Evolutionary conservation across 92 coral and sea anemone genomes (phyloP), one percentile per base, ranked within the genome.

Genomic region (Ricordea florida): DNA sequence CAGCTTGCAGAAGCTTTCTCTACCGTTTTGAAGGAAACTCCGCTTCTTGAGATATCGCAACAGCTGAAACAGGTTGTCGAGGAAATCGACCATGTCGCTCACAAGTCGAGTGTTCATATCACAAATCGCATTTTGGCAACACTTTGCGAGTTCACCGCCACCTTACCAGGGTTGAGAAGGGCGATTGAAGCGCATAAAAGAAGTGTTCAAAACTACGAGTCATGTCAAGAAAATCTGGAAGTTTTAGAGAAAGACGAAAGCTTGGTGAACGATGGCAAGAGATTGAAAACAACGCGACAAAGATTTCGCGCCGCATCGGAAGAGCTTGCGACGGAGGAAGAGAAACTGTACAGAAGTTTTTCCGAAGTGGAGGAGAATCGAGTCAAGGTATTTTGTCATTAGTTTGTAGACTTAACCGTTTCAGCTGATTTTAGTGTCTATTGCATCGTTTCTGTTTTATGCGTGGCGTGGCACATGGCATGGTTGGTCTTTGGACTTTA

Each of bases 11-110:
- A 93, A 36, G 85, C 97, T 2, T 96, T 92, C 50, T 92, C 97
- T 28, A 85, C 87, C 62, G 92, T 92, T 36, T 75, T 96, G 45
- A 87, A 93, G 55, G 97, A 89, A 53, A 96, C 99, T n/a, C 97
- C 99, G 32, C 82, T 96, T 50, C 71, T 91, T 41, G 97, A 89
- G 57, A 92, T 96, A 36, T 79, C 99, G 10, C 99, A 96, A 62
- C 99, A 92, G 83, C 68, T 90, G 62, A 90, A 96, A 61, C 99
- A 96, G 89, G 97, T 89, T 2, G 97, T 93, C 10, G 99, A 96
- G 37, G 94, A 96, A 74, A 81, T 96, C 27, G 99, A 96, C 24
- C 97, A 96, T 63, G 91, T 90, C 30, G 91, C 93, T 20, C 97
- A 92, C 57, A 88, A 89, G 86, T 89, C 96, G 30, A 92, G 93